phyloP scores from a whole-genome alignment of 2,113 vertebrate genomes.

The Pelvicachromis taeniatus region DNA sequence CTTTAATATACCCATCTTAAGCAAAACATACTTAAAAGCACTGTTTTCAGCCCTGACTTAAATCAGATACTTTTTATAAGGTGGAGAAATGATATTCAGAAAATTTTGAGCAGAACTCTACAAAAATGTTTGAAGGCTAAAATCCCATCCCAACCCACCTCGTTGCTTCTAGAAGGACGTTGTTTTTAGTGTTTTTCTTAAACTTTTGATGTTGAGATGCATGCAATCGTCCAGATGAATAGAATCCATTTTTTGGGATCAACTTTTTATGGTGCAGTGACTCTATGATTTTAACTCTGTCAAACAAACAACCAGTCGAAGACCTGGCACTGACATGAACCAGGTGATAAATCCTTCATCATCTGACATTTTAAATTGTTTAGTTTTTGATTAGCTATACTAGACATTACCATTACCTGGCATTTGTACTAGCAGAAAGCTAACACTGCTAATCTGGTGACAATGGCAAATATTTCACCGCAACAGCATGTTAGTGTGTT shows the following conservation, averaged over 20 bases:
- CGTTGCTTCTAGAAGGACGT: background rate
- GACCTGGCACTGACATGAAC: background rate
- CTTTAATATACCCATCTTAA: background rate
- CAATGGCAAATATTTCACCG: background rate
- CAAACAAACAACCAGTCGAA: background rate
- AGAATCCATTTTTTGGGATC: background rate
- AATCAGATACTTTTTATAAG: background rate
- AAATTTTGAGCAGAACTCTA: background rate
- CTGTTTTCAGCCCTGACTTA: accelerated
- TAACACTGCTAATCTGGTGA: background rate
- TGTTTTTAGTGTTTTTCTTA: background rate
- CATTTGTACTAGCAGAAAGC: background rate
- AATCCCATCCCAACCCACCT: background rate
- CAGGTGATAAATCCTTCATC: background rate
- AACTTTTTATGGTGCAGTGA: background rate
- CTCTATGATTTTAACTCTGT: background rate
- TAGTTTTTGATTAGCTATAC: accelerated
- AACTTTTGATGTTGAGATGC: accelerated
- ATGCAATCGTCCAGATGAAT: background rate
- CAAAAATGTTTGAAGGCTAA: background rate
- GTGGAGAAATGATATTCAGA: background rate
- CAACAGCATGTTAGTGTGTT: background rate
- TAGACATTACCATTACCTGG: background rate
- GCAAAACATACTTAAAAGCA: background rate
- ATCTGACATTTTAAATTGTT: background rate